Percentiles rank a stretch among this genome's conserved stretches.
These are phyloP conservation scores for Esox lucius DNA, from an alignment of 2,797 vertebrate genomes.

Conservation along the genomic window DNA sequence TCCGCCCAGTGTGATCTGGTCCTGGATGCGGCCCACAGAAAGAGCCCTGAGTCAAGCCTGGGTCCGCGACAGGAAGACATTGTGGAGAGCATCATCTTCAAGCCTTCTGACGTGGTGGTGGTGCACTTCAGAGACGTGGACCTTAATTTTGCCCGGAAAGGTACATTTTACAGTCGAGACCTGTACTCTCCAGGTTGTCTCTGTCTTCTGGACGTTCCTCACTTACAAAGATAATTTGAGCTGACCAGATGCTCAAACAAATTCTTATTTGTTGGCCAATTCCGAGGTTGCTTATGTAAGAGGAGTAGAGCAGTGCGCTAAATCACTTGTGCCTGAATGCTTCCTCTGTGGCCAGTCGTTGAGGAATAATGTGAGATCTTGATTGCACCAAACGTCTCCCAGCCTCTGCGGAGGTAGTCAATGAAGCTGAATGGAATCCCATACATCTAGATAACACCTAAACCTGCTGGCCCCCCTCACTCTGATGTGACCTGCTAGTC, in stretches of 20 bases:
- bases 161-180: conserved; percentile 61
- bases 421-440: conserved; percentile 41
- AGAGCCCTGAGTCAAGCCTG: conserved; percentile 83
- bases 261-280: conserved; percentile 17
- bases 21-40: conserved; percentile 95
- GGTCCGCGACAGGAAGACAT: conserved; percentile 95
- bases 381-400: conserved; percentile 57
- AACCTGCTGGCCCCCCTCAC: background rate
- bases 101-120: conserved; percentile 94
- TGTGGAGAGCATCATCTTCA: conserved; percentile 97
- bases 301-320: conserved; percentile 38
- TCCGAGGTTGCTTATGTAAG: conserved; percentile 39
- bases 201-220: background rate
- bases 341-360: conserved; percentile 37
- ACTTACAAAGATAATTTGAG: background rate
- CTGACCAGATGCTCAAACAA: background rate
- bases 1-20: conserved; percentile 90
- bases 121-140: conserved; percentile 98
- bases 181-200: background rate
- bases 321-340: conserved; percentile 48
- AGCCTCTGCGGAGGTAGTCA: conserved; percentile 49
- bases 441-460: background rate
- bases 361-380: conserved; percentile 57
- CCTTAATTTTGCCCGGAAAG: conserved; percentile 95
- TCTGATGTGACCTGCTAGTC: background rate